Conservation (phyloP, 2,797 vertebrate genomes). For the Sebastes melanostomus region DNA sequence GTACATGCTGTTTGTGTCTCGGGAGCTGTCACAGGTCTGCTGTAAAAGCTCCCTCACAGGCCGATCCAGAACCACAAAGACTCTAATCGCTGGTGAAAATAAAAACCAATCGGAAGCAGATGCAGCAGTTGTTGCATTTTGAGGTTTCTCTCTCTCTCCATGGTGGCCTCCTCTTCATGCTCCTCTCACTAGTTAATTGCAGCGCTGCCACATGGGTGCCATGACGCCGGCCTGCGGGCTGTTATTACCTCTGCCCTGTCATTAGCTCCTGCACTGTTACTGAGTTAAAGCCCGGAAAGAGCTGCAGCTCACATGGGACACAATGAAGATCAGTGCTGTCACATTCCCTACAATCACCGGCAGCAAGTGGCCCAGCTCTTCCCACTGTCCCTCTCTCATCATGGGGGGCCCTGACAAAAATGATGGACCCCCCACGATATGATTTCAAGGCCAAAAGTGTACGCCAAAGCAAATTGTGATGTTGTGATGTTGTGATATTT, state of each 20-base stretch:
- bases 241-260: conserved; percentile 79
- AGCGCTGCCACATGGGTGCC: conserved; percentile 66
- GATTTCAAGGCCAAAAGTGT: neutral
- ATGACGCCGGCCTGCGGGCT: conserved; percentile 58
- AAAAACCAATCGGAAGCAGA: conserved; percentile 32
- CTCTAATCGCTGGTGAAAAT: neutral
- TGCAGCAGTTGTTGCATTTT: conserved; percentile 26
- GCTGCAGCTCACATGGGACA: conserved; percentile 55
- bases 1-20: neutral
- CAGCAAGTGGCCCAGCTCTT: conserved; percentile 20
- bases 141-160: conserved; percentile 29
- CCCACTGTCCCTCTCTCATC: neutral
- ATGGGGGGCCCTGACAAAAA: neutral
- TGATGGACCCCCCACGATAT: neutral
- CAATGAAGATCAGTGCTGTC: conserved; percentile 70
- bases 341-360: conserved; percentile 67
- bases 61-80: neutral
- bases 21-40: neutral
- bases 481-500: neutral
- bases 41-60: neutral
- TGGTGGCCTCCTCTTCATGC: conserved; percentile 48
- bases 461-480: neutral
- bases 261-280: conserved; percentile 70
- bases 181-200: conserved; percentile 71
- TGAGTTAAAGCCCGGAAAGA: conserved; percentile 66